A percentile compares a stretch with the other conserved stretches of the same genome.
phyloP scores from a whole-genome alignment of 2,113 vertebrate genomes.

The Gymnobelideus leadbeateri region DNA sequence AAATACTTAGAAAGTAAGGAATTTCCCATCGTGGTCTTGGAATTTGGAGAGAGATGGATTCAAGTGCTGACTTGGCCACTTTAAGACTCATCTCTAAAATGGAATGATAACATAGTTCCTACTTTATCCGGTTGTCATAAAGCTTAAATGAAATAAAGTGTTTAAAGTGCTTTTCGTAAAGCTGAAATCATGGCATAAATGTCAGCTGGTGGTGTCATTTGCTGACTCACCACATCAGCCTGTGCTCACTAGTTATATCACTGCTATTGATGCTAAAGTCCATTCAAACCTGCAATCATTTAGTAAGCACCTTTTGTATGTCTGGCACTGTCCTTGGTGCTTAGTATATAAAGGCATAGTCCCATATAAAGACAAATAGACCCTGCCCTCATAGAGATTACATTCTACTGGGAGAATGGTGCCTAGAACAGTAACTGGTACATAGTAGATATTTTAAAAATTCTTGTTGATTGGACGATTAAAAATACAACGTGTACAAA shows the following conservation, averaged over 20 bases:
- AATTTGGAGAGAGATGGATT: background rate
- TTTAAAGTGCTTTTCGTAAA: background rate
- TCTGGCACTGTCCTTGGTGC: background rate
- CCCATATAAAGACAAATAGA: background rate
- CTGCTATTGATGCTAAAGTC: background rate
- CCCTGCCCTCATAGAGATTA: background rate
- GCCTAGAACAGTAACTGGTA: background rate
- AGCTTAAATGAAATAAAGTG: background rate
- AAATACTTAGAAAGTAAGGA: background rate
- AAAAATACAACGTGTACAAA: background rate
- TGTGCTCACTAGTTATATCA: background rate
- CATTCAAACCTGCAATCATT: accelerated
- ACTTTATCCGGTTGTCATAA: background rate
- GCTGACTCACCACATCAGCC: background rate
- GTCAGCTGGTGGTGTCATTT: background rate
- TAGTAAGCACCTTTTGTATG: background rate
- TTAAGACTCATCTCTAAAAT: background rate
- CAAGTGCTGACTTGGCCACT: background rate
- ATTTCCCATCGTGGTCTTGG: background rate
- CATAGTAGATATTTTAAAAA: background rate
- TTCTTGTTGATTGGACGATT: background rate
- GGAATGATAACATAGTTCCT: background rate
- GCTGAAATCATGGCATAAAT: background rate
- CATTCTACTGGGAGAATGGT: accelerated
- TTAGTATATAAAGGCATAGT: background rate